These are phyloP conservation scores for Scrobipalpa atriplicella DNA, from an alignment of 2,888 invertebrate genomes.

Conservation along the genomic window DNA sequence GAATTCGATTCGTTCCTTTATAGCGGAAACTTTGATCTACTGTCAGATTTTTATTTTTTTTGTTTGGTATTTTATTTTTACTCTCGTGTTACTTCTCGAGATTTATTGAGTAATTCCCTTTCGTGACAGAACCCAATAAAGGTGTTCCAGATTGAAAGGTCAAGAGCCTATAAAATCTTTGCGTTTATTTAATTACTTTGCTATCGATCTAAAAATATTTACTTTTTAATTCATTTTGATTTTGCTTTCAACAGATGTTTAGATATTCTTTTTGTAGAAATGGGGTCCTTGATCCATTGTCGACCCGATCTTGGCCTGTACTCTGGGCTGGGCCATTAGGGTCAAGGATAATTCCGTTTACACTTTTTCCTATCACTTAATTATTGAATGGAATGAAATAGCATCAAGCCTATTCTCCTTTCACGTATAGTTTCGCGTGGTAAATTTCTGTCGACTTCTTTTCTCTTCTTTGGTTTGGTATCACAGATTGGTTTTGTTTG, in stretches of 20 bases:
- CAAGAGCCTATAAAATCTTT: conserved; percentile 1
- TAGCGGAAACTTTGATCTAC: background rate
- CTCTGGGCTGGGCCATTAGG: background rate
- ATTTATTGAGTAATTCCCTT: background rate
- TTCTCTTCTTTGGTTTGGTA: no score
- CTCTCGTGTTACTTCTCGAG: background rate
- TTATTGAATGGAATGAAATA: no score
- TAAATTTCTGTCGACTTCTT: no score
- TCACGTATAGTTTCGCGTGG: no score
- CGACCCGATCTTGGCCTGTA: background rate
- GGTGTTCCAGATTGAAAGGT: background rate
- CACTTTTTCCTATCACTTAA: no score
- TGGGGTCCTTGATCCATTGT: no score
- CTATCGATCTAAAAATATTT: background rate
- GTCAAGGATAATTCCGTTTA: background rate
- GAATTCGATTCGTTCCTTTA: background rate
- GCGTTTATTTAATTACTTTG: background rate
- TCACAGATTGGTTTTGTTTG: no score
- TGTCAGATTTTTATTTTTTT: no score
- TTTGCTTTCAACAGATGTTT: no score
- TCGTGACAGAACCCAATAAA: conserved; percentile 5
- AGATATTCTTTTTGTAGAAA: no score
- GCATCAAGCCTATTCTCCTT: no score
- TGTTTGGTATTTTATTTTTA: background rate
- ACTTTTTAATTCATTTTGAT: no score